Evolutionary conservation across 2,797 vertebrate genomes (phyloP).

Genomic region (Platalea minor): DNA sequence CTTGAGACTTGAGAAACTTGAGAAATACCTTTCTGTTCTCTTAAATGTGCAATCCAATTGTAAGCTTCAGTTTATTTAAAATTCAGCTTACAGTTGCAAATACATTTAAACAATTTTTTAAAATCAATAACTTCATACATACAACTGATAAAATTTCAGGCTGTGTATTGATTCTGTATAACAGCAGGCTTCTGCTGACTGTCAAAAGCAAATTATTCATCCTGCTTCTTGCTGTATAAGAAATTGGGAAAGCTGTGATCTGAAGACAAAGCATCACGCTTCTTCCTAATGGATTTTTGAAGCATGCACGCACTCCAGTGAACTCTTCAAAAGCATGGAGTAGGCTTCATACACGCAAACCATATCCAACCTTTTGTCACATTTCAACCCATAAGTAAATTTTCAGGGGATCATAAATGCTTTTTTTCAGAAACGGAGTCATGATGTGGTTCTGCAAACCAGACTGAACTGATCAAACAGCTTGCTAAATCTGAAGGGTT

Average conservation of each 20-base stretch:
- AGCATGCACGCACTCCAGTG: neutral
- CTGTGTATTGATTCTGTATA: neutral
- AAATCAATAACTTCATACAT: neutral
- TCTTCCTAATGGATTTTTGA: neutral
- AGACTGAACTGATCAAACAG: neutral
- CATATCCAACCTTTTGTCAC: neutral
- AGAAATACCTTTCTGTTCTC: neutral
- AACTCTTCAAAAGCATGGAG: neutral
- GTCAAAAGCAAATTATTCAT: neutral
- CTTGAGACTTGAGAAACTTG: neutral
- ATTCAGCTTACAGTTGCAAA: neutral
- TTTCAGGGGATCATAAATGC: neutral
- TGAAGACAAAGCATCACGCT: neutral
- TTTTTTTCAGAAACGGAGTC: neutral
- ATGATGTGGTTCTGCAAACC: neutral
- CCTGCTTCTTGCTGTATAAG: neutral
- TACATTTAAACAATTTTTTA: neutral
- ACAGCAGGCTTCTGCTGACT: neutral
- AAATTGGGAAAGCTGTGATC: neutral
- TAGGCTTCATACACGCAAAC: neutral
- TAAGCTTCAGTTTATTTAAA: slow-evolving; percentile 1
- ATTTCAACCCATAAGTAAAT: neutral
- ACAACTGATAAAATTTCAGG: neutral
- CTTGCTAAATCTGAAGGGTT: neutral
- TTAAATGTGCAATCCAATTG: neutral